Base-by-base conservation (phyloP, 2,888 invertebrate genomes). In the Drymonia ruficornis region DNA sequence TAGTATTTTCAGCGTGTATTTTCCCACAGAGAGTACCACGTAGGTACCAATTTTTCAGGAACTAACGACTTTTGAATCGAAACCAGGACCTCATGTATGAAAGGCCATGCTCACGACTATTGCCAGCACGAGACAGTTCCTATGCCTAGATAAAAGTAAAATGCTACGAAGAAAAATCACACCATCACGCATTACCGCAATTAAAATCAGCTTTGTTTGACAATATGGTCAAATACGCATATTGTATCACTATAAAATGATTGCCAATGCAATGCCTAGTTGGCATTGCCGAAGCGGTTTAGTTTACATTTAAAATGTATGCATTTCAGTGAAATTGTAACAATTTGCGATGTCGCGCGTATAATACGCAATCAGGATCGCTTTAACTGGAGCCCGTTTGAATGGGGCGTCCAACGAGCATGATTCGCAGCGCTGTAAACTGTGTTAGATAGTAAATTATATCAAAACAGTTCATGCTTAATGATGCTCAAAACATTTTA, bases 321-420 rank as follows among this genome's bases (percentile, higher is more conserved):
- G 70, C 65, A 69, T 76, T 69, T 71, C 53, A 59, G 64, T 74
- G 67, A 74, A 81, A 80, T 75, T 73, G 80, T 78, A 65, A 83
- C 76, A 80, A 82, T 84, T 83, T 81, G 74, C 72, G 64, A 72
- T 67, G 62, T 68, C 65, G 72, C 71, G 69, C 77, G 74, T 77
- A 79, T 79, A 81, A 78, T 80, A 80, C 73, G 84, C 84, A 86
- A 86, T 85, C 84, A 86, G 79, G 78, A 78, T 76, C 80, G 75
- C 79, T 85, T 84, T 81, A 83, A 81, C 75, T 64, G 73, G 68
- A 61, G 70, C 50, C 57, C 72, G 67, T 65, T 70, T 84, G 83
- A 84, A 84, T 84, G 57, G 80, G 61, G 50, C 61, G 58, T 59
- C 59, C 72, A 82, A 83, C 74, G 81, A 84, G 78, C 74, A 62